Base-by-base conservation (phyloP, 2,113 vertebrate species). In the Gasterosteus nipponicus region DNA sequence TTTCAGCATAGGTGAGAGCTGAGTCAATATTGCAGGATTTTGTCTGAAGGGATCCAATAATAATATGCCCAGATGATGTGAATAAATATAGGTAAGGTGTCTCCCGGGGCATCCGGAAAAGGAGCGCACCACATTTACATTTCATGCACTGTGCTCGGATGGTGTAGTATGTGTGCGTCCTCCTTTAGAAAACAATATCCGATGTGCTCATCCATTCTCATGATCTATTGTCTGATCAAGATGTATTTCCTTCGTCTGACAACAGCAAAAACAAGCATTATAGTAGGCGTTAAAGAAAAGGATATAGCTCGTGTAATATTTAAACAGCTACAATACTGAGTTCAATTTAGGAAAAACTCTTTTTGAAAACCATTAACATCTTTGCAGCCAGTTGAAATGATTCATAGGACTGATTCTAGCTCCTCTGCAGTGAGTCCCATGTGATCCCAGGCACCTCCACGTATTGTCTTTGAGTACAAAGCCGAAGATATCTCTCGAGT, bases 31-130 rank as follows among this genome's bases (percentile, higher is more conserved):
- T 42, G 64, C 1, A 35, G 56, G 47, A 53, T 66, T 80, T 83
- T 68, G 64, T 63, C 75, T 51, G 39, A 75, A 77, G 67, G 70
- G 62, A 83, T 84, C 63, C 66, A 83, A 86, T 78, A 74, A 76
- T 67, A 46, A 73, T 72, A 29, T 26, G 22, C 22, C 22, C 22
- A 26, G 22, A 26, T 26, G 56, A 57, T 15, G 44, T 68, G 67
- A 86, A 89, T 86, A 83, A 77, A 78, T 79, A 81, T 79, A 81
- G 78, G 53, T 47, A n/a, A 62, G 31, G 14, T 46, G 75, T 75
- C 63, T 81, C 67, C 58, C 39, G 29, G 53, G 58, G 73, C 49
- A 65, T 53, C 42, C n/a, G 22, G 69, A 62, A 80, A 38, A 22
- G 73, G 63, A 83, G 69, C 39, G 26, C 53, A 73, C 5, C 46